Base-by-base conservation (phyloP, 30 jellyfish, hydroid and myxozoan species). In the Aurelia aurita region DNA sequence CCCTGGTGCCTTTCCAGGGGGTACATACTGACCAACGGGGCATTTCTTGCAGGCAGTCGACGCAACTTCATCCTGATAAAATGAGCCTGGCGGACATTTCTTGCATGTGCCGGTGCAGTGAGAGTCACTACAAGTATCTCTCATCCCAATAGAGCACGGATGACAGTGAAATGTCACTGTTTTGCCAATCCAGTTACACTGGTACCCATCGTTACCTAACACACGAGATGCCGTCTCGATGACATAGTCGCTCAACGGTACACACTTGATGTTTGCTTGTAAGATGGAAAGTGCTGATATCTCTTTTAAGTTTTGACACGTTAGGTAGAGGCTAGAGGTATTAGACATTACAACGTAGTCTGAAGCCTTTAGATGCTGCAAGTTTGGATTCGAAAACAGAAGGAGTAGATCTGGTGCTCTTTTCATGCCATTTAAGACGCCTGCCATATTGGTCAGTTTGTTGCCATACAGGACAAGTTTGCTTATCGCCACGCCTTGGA, bases 81-180 rank as follows among this genome's bases (percentile, higher is more conserved):
- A 86, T n/a, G 72, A 55, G 25, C 95, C 95, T 4, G 89, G 60
- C 13, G 95, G 89, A 67, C 95, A 86, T 3, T 26, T 31, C 12
- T 3, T 64, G 75, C 95, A 86, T 8, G 60, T 12, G 51, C 51
- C 51, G 1, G 51, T 4, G 51, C 51, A 39, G 51, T 0, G 1
- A 18, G 27, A 35, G 1, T 27, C 69, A 12, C 31, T 22, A 4
- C 31, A 7, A 3, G 28, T 19, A 53, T 14, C 23, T 29, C 3
- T 44, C 14, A 8, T 23, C 27, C 95, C 95, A 14, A 31, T 19
- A 14, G 77, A 45, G 66, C 95, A 86, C 20, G 95, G 80, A 22
- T 31, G 35, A 51, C 95, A 86, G 15, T 19, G 31, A 5, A 44
- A 54, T 39, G 51, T 4, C 9, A 8, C 12, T 39, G 51, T 39